Conservation (phyloP, 2,113 vertebrate genomes). For the Ciconia stormi region DNA sequence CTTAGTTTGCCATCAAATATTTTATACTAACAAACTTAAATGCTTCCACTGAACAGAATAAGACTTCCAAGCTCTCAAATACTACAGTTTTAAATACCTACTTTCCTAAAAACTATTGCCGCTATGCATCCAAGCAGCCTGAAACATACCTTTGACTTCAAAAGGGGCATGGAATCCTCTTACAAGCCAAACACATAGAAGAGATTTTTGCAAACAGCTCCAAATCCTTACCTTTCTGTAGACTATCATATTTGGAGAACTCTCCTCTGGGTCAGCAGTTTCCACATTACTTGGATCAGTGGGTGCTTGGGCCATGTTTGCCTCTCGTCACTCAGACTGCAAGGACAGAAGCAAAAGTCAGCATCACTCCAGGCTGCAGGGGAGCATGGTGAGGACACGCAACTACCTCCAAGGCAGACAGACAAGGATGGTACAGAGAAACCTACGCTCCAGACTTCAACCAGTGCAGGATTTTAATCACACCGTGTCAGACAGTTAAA, state of each 20-base stretch:
- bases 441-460: neutral
- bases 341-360: slow-evolving; percentile 50
- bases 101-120: neutral
- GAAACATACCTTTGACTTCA: neutral
- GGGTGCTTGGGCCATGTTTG: slow-evolving; percentile 87
- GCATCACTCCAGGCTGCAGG: neutral
- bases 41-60: neutral
- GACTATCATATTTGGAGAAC: slow-evolving; percentile 96
- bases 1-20: neutral
- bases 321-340: slow-evolving; percentile 60
- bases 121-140: neutral
- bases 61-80: neutral
- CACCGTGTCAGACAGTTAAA: neutral
- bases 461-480: neutral
- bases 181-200: neutral
- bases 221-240: slow-evolving; percentile 87
- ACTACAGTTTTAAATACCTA: neutral
- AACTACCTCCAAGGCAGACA: neutral
- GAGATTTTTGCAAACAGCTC: neutral
- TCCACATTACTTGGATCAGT: slow-evolving; percentile 77
- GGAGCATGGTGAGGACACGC: neutral
- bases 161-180: neutral
- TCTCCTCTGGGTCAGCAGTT: slow-evolving; percentile 85
- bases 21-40: neutral
- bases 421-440: neutral